Evolutionary conservation across 2,888 invertebrate species (phyloP).

Genomic region (Meganola albula): DNA sequence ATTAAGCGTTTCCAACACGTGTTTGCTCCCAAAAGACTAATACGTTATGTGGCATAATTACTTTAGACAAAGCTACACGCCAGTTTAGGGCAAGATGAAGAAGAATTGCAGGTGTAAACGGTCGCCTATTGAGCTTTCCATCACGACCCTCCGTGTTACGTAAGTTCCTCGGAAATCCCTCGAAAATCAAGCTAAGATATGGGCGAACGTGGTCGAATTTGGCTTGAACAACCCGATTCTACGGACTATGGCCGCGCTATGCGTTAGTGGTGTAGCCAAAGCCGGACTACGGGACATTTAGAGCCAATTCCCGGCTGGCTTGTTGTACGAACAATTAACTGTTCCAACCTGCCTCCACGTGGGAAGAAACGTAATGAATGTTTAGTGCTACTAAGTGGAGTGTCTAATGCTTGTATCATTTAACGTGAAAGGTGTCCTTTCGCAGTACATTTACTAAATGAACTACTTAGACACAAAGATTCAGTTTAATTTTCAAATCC

Average conservation of each 20-base stretch:
- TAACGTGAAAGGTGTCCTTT: constrained; percentile 22
- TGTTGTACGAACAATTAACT: constrained; percentile 76
- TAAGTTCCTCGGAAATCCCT: constrained; percentile 17
- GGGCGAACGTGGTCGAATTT: constrained; percentile 52
- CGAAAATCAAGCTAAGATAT: constrained; percentile 46
- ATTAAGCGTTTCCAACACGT: constrained; percentile 72
- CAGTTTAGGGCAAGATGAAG: constrained; percentile 73
- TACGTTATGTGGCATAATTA: constrained; percentile 73
- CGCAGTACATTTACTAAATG: no score
- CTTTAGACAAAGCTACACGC: constrained; percentile 68
- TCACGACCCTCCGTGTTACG: constrained; percentile 42
- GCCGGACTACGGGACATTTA: constrained; percentile 67
- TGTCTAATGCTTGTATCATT: constrained; percentile 31
- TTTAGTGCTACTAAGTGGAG: constrained; percentile 58
- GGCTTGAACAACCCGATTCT: constrained; percentile 34
- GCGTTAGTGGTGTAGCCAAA: constrained; percentile 60
- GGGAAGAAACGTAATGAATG: constrained; percentile 68
- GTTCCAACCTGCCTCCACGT: constrained; percentile 57
- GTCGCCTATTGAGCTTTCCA: constrained; percentile 68
- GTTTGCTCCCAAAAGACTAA: constrained; percentile 74
- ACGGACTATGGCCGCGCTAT: constrained; percentile 42
- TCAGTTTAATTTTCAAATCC: no score
- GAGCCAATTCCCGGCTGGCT: constrained; percentile 71
- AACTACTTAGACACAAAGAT: no score
- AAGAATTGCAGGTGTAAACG: constrained; percentile 75